Evolutionary conservation across 1,140 invertebrate genomes (phyloP).

Genomic region (Theocolax elegans): DNA sequence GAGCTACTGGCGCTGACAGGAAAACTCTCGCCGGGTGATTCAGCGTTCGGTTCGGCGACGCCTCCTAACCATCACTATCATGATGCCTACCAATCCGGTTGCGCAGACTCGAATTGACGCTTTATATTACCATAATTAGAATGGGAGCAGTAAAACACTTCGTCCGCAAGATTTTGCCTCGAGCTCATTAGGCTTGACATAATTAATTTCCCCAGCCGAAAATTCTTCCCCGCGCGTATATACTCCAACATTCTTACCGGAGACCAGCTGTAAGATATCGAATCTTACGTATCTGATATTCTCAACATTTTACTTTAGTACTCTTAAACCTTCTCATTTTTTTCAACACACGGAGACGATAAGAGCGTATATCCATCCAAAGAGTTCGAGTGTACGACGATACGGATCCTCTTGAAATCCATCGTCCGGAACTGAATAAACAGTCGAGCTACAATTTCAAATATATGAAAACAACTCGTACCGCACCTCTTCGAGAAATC

Average conservation of each 20-base stretch:
- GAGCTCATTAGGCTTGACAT: constrained; percentile 24
- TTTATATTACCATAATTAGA: constrained; percentile 41
- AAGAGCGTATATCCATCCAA: too few relatives aligned
- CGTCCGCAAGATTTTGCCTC: constrained; percentile 3
- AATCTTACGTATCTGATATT: too few relatives aligned
- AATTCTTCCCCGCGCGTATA: neutral
- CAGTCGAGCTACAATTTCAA: too few relatives aligned
- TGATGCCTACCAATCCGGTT: constrained; percentile 59
- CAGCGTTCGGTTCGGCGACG: constrained; percentile 67
- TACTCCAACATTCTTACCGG: neutral
- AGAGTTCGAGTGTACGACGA: too few relatives aligned
- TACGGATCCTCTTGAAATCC: too few relatives aligned
- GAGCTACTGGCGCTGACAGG: constrained; percentile 64
- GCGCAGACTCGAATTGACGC: constrained; percentile 46
- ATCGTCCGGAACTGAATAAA: too few relatives aligned
- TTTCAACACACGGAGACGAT: too few relatives aligned
- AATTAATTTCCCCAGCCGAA: constrained; percentile 13
- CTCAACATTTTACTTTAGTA: too few relatives aligned
- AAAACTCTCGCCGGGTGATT: constrained; percentile 68
- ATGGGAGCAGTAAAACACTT: constrained; percentile 31
- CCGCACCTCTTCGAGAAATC: too few relatives aligned
- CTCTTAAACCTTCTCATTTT: too few relatives aligned
- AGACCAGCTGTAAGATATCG: too few relatives aligned
- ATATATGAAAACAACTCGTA: too few relatives aligned
- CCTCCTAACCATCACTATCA: constrained; percentile 63